Percentiles rank a stretch among this genome's conserved stretches.
phyloP scores from a whole-genome alignment of 2,888 invertebrate genomes.

The Epinotia nisella region DNA sequence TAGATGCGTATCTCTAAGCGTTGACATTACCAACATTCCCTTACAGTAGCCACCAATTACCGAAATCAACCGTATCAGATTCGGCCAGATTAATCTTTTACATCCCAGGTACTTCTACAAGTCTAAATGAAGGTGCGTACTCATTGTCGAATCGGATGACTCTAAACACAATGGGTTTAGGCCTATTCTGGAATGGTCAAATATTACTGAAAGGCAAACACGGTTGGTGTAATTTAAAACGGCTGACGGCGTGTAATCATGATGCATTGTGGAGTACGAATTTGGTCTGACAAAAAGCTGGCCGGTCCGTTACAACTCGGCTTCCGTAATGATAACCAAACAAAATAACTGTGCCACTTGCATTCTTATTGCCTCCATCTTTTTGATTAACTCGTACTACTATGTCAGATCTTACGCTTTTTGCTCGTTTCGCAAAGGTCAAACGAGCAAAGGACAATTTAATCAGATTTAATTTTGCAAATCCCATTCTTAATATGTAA shows the following conservation, averaged over 20 bases:
- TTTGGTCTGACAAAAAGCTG: constrained; percentile 60
- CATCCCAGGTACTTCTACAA: constrained; percentile 51
- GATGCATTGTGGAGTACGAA: constrained; percentile 60
- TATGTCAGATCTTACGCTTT: constrained; percentile 25
- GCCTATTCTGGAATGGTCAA: constrained; percentile 26
- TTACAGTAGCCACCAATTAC: constrained; percentile 52
- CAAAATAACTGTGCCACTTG: constrained; percentile 48
- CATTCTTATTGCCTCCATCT: constrained; percentile 42
- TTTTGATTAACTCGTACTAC: constrained; percentile 28
- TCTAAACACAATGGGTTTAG: constrained; percentile 11
- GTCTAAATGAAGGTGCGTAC: constrained; percentile 52
- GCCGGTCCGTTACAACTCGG: constrained; percentile 55
- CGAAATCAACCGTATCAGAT: constrained; percentile 55
- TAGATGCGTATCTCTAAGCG: constrained; percentile 26
- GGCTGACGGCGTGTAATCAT: constrained; percentile 61
- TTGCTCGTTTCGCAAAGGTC: constrained; percentile 22
- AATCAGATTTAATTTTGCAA: constrained; percentile 16
- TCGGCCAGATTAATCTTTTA: constrained; percentile 53
- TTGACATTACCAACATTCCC: constrained; percentile 31
- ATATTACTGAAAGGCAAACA: constrained; percentile 43
- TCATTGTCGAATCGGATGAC: neutral
- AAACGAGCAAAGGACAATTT: constrained; percentile 21
- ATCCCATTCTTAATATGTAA: constrained; percentile 24
- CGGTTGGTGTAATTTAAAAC: constrained; percentile 58
- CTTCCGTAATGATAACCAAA: constrained; percentile 54